Base-by-base conservation (phyloP, 2,888 invertebrate species). In the Troilus luridus region DNA sequence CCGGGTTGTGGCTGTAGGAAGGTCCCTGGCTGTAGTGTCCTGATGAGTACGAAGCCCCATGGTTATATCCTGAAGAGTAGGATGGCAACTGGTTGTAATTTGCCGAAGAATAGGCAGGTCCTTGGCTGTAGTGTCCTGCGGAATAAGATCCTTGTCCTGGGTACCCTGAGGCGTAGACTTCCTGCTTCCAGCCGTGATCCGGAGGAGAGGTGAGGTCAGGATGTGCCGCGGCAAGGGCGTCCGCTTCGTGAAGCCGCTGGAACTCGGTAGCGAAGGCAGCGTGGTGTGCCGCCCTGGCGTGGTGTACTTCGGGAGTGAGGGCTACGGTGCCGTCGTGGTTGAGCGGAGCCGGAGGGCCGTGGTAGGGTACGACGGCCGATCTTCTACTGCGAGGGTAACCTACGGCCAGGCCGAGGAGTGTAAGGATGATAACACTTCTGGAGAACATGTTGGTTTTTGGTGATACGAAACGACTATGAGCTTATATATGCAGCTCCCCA, bases 241-340 rank as follows among this genome's bases (percentile, higher is more conserved):
- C 85, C 21, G 85, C 85, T 85, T 85, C 85, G 5, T 85, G 85
- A 10, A 85, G 85, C 11, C 85, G 54, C n/a, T n/a, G 8, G 85
- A 56, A 85, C 85, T 85, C 56, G 6, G 14, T 56, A 12, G 85
- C 85, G 27, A 56, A 54, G 10, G 85, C 85, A n/a, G 85, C 85
- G 6, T 85, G 85, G 11, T 85, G 85, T 6, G 85, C 85, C 12
- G 85, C 85, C 14, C n/a, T 85, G 1, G 85, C 85, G 21, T 56
- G 56, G 19, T 85, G 54, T 58, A 85, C 56, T n/a, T 85, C 85
- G 10, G 85, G 85, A 58, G 85, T 85, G 21, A 85, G 85, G 11
- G 85, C 85, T 10, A 85, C 85, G 0, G 85, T 85, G 17, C 85
- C 85, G 56, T 85, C 85, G n/a, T 85, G 56, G 85, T 85, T 85